phyloP scores from a whole-genome alignment of 2,888 invertebrate genomes.

The Magallana nippona region DNA sequence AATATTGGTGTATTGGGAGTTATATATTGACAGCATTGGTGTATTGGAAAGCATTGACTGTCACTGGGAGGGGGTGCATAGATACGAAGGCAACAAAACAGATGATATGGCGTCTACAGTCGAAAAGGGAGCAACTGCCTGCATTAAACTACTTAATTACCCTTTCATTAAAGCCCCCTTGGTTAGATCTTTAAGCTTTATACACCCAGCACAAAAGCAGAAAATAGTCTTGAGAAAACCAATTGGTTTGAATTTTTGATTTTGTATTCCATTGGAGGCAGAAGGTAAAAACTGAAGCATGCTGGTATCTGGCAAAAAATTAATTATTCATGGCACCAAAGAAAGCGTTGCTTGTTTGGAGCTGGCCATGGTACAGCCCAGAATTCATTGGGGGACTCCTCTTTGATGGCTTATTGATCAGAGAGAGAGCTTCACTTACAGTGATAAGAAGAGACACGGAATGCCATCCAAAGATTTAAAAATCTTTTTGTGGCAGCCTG shows the following conservation, averaged over 20 bases:
- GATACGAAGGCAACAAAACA: neutral
- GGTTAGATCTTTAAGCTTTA: neutral
- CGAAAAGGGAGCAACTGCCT: neutral
- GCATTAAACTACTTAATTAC: slow-evolving; percentile 5
- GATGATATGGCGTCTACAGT: neutral
- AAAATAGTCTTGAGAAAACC: neutral
- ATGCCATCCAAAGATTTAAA: neutral
- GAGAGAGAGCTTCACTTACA: neutral
- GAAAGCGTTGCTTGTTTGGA: neutral
- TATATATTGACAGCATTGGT: neutral
- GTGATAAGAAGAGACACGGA: neutral
- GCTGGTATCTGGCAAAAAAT: neutral
- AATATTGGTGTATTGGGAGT: slow-evolving; percentile 6
- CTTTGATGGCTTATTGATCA: slow-evolving; percentile 15
- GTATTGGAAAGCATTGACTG: neutral
- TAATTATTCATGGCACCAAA: neutral
- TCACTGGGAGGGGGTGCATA: neutral
- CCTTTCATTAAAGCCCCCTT: slow-evolving; percentile 2
- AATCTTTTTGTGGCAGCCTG: slow-evolving; percentile 14
- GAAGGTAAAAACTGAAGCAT: neutral
- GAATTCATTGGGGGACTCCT: neutral
- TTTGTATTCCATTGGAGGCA: neutral
- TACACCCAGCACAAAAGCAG: slow-evolving; percentile 6
- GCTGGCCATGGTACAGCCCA: neutral
- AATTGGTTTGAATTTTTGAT: neutral